Conservation (phyloP, 2,797 vertebrate genomes). For the Acanthornis magna region DNA sequence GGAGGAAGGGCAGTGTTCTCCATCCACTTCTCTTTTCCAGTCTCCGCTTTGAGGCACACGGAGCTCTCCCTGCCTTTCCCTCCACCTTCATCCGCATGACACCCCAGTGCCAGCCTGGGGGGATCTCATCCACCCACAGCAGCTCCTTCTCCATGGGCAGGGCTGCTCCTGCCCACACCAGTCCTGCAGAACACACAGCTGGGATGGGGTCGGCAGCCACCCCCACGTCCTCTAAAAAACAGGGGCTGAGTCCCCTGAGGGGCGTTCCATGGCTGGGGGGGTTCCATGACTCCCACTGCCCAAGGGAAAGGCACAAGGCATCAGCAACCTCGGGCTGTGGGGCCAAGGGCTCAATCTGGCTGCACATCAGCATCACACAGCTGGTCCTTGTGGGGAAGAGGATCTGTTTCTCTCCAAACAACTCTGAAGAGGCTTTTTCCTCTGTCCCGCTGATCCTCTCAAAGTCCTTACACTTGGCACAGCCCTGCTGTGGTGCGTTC, state of each 20-base stretch:
- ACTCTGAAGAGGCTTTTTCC: conserved; percentile 35
- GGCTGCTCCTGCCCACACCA: neutral
- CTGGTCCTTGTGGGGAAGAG: neutral
- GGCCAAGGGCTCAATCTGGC: neutral
- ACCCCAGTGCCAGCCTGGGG: neutral
- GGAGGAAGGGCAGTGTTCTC: neutral
- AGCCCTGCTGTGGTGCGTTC: neutral
- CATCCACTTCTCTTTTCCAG: neutral
- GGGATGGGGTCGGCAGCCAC: neutral
- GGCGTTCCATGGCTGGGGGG: too few relatives aligned
- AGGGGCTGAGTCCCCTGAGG: too few relatives aligned
- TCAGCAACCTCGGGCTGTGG: neutral
- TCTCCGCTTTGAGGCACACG: neutral
- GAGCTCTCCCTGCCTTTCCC: neutral
- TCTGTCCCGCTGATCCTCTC: conserved; percentile 23
- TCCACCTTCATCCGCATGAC: rapidly evolving
- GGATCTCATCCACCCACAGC: neutral
- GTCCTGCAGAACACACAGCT: neutral
- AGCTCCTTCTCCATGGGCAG: neutral
- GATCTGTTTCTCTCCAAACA: conserved; percentile 45
- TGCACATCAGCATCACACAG: neutral
- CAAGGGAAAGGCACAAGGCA: neutral
- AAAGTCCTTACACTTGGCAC: conserved; percentile 21
- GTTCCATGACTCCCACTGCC: neutral
- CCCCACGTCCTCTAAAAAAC: neutral